These are phyloP conservation scores for Schrankia costaestrigalis DNA, from an alignment of 2,888 invertebrate genomes.

Conservation along the genomic window DNA sequence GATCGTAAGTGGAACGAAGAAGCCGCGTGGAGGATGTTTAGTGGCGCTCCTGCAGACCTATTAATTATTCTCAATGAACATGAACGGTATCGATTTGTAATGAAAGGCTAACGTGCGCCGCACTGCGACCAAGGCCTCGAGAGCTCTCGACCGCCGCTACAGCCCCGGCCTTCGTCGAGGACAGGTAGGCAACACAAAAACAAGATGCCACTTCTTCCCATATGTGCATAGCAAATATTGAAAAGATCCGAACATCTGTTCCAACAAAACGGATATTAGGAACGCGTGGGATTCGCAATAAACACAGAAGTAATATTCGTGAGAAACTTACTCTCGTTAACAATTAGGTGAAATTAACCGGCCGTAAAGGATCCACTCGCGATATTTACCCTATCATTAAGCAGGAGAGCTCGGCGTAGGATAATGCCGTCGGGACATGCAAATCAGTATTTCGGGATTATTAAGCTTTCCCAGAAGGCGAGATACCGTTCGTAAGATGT, in stretches of 20 bases:
- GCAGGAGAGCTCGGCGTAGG: constrained; percentile 50
- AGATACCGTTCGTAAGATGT: constrained; percentile 77
- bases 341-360: constrained; percentile 74
- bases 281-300: constrained; percentile 71
- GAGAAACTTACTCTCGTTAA: constrained; percentile 68
- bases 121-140: constrained; percentile 55
- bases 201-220: constrained; percentile 46
- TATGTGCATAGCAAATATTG: constrained; percentile 59
- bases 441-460: constrained; percentile 72
- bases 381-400: constrained; percentile 74
- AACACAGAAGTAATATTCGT: constrained; percentile 71
- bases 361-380: constrained; percentile 62
- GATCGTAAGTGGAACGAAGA: constrained; percentile 52
- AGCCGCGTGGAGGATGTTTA: constrained; percentile 49
- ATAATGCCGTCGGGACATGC: constrained; percentile 75
- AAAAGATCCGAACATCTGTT: constrained; percentile 57
- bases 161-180: constrained; percentile 38
- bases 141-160: constrained; percentile 15
- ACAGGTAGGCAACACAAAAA: constrained; percentile 50
- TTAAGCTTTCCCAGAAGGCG: constrained; percentile 76
- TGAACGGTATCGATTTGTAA: constrained; percentile 67
- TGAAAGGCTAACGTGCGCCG: constrained; percentile 57
- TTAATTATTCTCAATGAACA: constrained; percentile 70
- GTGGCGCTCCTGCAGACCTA: constrained; percentile 44
- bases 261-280: constrained; percentile 59